Conservation (phyloP, 1,140 invertebrate genomes). For the Meloidogyne exigua region DNA sequence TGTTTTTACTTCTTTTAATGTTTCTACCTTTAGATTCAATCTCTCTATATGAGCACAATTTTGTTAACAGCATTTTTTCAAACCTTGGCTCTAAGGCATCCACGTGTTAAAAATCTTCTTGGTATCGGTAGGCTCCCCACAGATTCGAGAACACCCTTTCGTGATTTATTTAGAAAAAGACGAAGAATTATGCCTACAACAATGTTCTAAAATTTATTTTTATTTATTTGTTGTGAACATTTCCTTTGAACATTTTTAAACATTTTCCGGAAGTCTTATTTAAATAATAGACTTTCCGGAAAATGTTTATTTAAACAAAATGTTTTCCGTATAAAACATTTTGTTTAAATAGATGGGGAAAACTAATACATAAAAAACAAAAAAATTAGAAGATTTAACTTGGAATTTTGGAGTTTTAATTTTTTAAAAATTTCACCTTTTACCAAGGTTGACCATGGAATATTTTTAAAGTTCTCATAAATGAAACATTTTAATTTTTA, state of each 20-base stretch:
- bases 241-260: background rate
- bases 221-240: background rate
- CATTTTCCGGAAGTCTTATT: background rate
- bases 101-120: constrained; percentile 48
- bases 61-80: constrained; percentile 49
- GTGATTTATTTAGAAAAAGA: constrained; percentile 45
- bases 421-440: too few species aligned
- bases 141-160: constrained; percentile 50
- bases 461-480: too few species aligned
- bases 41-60: constrained; percentile 55
- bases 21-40: constrained; percentile 48
- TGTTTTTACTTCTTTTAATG: too few species aligned
- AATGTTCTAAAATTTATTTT: background rate
- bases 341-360: too few species aligned
- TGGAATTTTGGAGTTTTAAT: too few species aligned
- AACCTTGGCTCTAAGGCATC: constrained; percentile 50
- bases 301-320: too few species aligned
- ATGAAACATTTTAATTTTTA: too few species aligned
- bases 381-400: too few species aligned
- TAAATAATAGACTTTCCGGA: too few species aligned
- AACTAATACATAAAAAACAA: too few species aligned
- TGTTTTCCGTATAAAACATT: too few species aligned
- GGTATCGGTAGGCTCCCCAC: constrained; percentile 49
- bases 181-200: background rate
- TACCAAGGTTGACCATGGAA: too few species aligned